phyloP scores from a whole-genome alignment of 2,888 invertebrate genomes.

The Leptinotarsa haldemani region DNA sequence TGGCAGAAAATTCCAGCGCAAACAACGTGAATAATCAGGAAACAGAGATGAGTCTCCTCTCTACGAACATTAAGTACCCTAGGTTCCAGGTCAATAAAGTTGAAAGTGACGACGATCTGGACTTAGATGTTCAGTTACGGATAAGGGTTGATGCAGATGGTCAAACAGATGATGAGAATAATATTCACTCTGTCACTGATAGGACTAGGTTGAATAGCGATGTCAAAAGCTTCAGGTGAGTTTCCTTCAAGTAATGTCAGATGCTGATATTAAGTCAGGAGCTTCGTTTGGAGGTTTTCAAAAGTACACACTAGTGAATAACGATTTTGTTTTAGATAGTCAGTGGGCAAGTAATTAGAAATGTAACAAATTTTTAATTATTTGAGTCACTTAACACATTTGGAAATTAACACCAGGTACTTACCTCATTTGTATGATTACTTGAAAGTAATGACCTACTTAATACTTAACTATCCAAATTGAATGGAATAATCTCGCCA shows the following conservation, averaged over 20 bases:
- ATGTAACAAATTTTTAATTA: no score
- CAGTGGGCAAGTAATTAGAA: no score
- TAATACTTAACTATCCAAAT: no score
- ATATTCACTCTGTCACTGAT: slow-evolving; percentile 66
- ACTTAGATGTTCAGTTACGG: slow-evolving; percentile 30
- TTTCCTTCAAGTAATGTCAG: neutral
- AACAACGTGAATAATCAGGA: slow-evolving; percentile 28
- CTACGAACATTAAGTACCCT: slow-evolving; percentile 63
- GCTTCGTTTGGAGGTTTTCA: no score
- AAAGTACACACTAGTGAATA: no score
- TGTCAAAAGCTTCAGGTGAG: slow-evolving; percentile 81
- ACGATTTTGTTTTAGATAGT: no score
- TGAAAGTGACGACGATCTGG: slow-evolving; percentile 62
- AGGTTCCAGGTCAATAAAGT: slow-evolving; percentile 74
- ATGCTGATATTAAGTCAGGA: neutral
- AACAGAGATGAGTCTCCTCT: slow-evolving; percentile 55
- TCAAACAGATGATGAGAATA: slow-evolving; percentile 61
- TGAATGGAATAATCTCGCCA: no score
- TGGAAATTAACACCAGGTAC: no score
- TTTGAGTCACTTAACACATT: no score
- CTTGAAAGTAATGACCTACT: no score
- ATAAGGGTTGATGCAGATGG: slow-evolving; percentile 40
- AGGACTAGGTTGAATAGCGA: slow-evolving; percentile 64
- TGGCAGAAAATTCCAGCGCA: neutral
- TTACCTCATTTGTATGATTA: no score